Percentiles rank a stretch among this genome's conserved stretches.
Evolutionary conservation across 2,797 vertebrate genomes (phyloP).

Genomic region (Oreonectes daqikongensis): DNA sequence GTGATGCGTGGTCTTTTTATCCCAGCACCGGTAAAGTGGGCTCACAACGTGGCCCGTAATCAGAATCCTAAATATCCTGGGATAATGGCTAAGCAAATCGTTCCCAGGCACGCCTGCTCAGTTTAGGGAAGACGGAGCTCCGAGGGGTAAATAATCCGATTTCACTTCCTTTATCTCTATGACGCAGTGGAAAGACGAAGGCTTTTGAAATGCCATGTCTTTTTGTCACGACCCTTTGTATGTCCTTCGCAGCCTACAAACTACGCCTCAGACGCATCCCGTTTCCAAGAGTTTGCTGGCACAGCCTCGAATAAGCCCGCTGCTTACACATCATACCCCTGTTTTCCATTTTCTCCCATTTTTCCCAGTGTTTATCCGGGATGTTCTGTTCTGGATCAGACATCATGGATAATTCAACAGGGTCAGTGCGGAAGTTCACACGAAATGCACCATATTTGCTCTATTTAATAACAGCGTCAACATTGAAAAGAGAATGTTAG

Average conservation of each 20-base stretch:
- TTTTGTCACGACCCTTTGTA: conserved; percentile 78
- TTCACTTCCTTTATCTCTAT: conserved; percentile 77
- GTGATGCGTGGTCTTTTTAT: conserved; percentile 66
- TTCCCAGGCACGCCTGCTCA: conserved; percentile 77
- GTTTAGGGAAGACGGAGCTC: conserved; percentile 73
- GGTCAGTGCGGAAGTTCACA: conserved; percentile 67
- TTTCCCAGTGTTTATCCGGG: conserved; percentile 72
- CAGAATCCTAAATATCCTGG: conserved; percentile 74
- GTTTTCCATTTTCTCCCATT: conserved; percentile 73
- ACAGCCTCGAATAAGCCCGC: conserved; percentile 75
- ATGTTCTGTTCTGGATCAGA: conserved; percentile 67
- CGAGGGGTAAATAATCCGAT: conserved; percentile 78
- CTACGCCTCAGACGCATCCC: conserved; percentile 70
- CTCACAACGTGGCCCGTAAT: conserved; percentile 69
- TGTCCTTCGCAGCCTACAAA: conserved; percentile 69
- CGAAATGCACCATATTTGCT: conserved; percentile 74
- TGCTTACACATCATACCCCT: conserved; percentile 71
- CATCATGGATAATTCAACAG: conserved; percentile 67
- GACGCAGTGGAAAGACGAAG: conserved; percentile 71
- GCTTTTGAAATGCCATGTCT: conserved; percentile 77
- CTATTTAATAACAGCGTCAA: conserved; percentile 2
- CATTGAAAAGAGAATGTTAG: conserved; percentile 64
- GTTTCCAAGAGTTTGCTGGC: conserved; percentile 75
- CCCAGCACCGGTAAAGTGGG: conserved; percentile 62
- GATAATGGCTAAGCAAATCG: conserved; percentile 79